These are phyloP conservation scores for Sebastes cheni DNA, from an alignment of 2,797 vertebrate species.

Conservation along the genomic window DNA sequence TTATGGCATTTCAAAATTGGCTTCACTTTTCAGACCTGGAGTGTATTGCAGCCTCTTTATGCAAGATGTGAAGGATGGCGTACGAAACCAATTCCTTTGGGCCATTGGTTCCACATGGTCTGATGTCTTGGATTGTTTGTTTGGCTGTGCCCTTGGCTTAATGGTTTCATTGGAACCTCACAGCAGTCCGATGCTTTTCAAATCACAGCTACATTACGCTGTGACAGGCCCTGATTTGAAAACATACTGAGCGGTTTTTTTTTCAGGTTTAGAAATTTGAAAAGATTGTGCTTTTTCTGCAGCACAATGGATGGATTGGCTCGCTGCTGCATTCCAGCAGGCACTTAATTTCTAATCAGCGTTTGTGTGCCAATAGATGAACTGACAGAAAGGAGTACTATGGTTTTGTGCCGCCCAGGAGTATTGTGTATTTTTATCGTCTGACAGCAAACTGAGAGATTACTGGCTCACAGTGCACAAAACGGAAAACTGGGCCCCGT, in stretches of 20 bases:
- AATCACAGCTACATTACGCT: neutral
- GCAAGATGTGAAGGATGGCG: conserved; percentile 20
- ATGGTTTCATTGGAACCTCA: neutral
- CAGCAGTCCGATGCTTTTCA: neutral
- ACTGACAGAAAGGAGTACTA: conserved; percentile 24
- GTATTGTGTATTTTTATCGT: conserved; percentile 48
- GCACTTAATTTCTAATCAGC: conserved; percentile 29
- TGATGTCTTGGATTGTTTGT: neutral
- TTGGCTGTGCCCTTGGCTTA: conserved; percentile 18
- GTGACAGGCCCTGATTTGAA: conserved; percentile 15
- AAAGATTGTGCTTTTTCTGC: neutral
- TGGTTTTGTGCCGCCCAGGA: conserved; percentile 27
- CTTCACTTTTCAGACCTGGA: neutral
- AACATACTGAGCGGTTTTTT: neutral
- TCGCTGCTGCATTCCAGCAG: conserved; percentile 8
- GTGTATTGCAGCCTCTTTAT: neutral
- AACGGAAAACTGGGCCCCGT: conserved; percentile 10
- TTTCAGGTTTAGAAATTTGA: neutral
- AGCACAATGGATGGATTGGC: conserved; percentile 23
- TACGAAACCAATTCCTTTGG: neutral
- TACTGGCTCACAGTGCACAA: conserved; percentile 22
- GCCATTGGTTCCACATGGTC: neutral
- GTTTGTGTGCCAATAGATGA: conserved; percentile 33
- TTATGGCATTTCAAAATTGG: neutral
- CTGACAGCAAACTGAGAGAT: conserved; percentile 52